Evolutionary conservation across 2,113 vertebrate genomes (phyloP), one percentile per base, ranked within the genome.

Genomic region (Psilopogon haemacephalus): DNA sequence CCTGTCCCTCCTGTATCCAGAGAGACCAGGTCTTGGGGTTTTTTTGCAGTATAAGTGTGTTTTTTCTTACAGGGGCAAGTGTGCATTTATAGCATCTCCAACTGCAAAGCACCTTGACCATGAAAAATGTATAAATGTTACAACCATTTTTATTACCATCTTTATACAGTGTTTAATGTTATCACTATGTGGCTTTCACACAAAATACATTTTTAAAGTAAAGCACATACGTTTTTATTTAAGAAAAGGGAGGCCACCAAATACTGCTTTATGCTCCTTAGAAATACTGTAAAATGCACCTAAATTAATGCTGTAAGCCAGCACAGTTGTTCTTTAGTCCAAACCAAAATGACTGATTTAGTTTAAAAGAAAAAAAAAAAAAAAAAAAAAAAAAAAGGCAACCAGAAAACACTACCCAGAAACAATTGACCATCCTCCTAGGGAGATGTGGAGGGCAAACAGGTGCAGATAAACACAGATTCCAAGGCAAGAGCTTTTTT

Each of bases 61-160:
- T 0, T 1, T 40, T 82, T 88, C 71, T 69, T 50, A n/a, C 73
- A 65, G 37, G 3, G 20, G 68, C 56, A 75, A 63, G 37, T 16
- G 21, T 0, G 2, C 15, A 1, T 89, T 92, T 94, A 94, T 27
- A 70, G 82, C 68, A 54, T 44, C 68, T 68, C 56, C 79, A 68
- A 52, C 60, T 68, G 65, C 87, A 94, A 48, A 94, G 60, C 68
- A 40, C 83, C 91, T 90, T 4, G 30, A 64, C 64, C 68, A 64
- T 94, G 93, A 94, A 95, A 94, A 92, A 87, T 92, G 74, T 21
- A 95, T 83, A 93, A 93, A 94, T 33, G 62, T 92, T 92, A 96
- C 71, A 92, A 55, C 71, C 78, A 35, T 26, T 83, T 94, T 95
- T 95, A 95, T 60, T 71, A 80, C 81, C 7, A 0, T 77, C 84